A percentile compares a stretch with the other conserved stretches of the same genome.
phyloP scores from a whole-genome alignment of 2,888 invertebrate genomes.

The Osedax fenrisi region DNA sequence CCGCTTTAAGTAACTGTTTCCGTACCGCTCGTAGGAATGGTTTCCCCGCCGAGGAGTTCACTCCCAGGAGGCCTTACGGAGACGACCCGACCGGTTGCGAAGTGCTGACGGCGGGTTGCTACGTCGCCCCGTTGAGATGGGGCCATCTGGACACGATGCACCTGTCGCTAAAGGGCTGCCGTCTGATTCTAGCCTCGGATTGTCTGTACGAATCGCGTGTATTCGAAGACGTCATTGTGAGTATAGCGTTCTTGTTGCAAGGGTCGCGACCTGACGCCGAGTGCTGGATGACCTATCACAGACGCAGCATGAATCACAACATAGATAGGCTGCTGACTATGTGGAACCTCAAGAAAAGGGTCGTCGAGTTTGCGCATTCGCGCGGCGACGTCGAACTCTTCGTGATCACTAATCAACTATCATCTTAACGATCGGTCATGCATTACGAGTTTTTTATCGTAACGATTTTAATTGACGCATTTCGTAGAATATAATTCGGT shows the following conservation, averaged over 20 bases:
- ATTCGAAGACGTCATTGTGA: neutral
- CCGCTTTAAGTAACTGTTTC: neutral
- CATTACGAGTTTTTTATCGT: too few relatives aligned
- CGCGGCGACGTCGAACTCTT: neutral
- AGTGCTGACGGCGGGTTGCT: neutral
- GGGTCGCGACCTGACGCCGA: neutral
- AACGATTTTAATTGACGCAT: too few relatives aligned
- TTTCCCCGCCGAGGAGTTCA: neutral
- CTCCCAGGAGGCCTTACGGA: too few relatives aligned
- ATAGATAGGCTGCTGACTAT: neutral
- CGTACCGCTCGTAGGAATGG: neutral
- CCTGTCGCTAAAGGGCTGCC: too few relatives aligned
- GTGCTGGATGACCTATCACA: neutral
- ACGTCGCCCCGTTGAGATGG: neutral
- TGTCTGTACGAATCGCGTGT: neutral
- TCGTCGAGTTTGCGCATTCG: neutral
- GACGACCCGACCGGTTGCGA: neutral
- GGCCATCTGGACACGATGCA: neutral
- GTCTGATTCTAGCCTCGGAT: neutral
- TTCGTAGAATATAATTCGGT: too few relatives aligned
- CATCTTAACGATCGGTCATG: too few relatives aligned
- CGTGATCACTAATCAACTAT: neutral
- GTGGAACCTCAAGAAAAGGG: neutral
- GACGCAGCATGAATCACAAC: neutral
- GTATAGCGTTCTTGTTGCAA: neutral